Evolutionary conservation across 2,888 invertebrate species (phyloP).

Genomic region (Agriopis aurantiaria): DNA sequence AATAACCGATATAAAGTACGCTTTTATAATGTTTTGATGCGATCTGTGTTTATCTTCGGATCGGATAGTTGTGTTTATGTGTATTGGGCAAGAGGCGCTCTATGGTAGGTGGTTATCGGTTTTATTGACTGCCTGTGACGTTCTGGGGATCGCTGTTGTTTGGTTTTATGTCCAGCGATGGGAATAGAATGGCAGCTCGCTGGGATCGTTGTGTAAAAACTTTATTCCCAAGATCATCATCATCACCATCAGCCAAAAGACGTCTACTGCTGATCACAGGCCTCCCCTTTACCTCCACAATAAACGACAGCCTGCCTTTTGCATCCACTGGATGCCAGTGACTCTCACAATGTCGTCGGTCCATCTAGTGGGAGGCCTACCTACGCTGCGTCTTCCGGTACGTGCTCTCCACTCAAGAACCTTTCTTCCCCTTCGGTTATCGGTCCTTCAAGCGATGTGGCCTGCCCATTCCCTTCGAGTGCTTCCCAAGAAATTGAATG

Average conservation of each 20-base stretch:
- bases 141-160: slow-evolving; percentile 30
- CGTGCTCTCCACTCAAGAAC: too few species aligned
- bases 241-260: too few species aligned
- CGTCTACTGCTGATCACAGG: too few species aligned
- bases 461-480: too few species aligned
- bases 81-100: slow-evolving; percentile 53
- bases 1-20: slow-evolving; percentile 78
- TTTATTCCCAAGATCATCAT: neutral
- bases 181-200: slow-evolving; percentile 31
- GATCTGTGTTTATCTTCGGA: slow-evolving; percentile 75
- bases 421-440: too few species aligned
- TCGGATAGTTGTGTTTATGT: slow-evolving; percentile 68
- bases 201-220: slow-evolving; percentile 12
- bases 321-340: too few species aligned
- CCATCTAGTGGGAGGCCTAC: too few species aligned
- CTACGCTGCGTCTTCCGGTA: too few species aligned
- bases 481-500: neutral
- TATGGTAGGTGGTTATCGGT: slow-evolving; percentile 52
- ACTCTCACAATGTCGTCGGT: too few species aligned
- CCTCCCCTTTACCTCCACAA: too few species aligned
- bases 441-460: too few species aligned
- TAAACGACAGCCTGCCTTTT: too few species aligned
- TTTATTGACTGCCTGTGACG: slow-evolving; percentile 54
- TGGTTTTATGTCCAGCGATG: slow-evolving; percentile 42
- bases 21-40: slow-evolving; percentile 75